phyloP scores from a whole-genome alignment of 2,888 invertebrate genomes.

The Meganola albula region DNA sequence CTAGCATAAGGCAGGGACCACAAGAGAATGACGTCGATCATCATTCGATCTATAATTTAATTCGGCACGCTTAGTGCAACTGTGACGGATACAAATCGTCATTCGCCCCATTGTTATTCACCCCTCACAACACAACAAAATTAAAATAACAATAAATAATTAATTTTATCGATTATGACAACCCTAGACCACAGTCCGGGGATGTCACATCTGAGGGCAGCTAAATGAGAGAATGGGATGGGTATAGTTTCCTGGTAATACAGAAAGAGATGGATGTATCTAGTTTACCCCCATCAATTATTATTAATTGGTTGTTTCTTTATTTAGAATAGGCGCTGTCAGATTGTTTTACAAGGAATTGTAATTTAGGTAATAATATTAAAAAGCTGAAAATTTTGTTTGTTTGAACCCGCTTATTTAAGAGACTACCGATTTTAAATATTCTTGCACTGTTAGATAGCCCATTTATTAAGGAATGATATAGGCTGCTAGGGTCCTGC shows the following conservation, averaged over 20 bases:
- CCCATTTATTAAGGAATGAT: neutral
- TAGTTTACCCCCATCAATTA: conserved; percentile 22
- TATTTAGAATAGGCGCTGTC: conserved; percentile 45
- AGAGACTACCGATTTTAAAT: neutral
- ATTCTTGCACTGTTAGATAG: neutral
- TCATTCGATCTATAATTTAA: too few species aligned
- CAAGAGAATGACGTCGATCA: too few species aligned
- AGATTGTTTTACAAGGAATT: conserved; percentile 32
- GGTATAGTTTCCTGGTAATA: conserved; percentile 23
- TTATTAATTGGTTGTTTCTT: conserved; percentile 47
- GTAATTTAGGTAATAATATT: conserved; percentile 22
- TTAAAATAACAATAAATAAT: conserved; percentile 6
- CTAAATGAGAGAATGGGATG: conserved; percentile 62
- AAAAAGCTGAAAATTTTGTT: neutral
- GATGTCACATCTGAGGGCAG: conserved; percentile 71
- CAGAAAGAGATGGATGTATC: conserved; percentile 36
- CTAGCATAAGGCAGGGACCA: too few species aligned
- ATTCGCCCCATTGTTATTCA: too few species aligned
- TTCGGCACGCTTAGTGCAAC: too few species aligned
- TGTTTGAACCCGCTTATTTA: neutral
- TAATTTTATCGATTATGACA: conserved; percentile 24
- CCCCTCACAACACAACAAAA: neutral
- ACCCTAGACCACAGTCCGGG: conserved; percentile 57
- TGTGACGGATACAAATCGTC: too few species aligned
- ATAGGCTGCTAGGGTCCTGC: too few species aligned